Conservation (phyloP, 2,113 vertebrate genomes). For the Dissostichus mawsoni region DNA sequence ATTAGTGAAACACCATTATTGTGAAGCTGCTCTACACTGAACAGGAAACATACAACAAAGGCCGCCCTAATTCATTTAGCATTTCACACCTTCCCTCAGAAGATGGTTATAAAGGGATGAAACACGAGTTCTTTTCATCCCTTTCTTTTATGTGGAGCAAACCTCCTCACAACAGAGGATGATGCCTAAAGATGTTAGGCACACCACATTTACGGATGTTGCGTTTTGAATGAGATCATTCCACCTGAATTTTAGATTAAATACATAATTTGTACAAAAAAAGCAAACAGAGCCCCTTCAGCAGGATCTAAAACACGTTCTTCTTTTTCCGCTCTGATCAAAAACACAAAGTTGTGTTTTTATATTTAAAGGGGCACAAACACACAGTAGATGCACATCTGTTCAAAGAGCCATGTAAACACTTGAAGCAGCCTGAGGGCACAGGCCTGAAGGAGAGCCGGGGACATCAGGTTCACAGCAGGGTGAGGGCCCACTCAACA, state of each 20-base stretch:
- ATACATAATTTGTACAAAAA: background rate
- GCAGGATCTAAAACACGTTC: constrained; percentile 7
- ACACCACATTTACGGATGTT: no score
- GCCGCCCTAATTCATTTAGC: constrained; percentile 64
- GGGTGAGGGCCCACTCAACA: constrained; percentile 45
- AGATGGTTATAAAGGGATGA: constrained; percentile 67
- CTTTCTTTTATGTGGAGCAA: constrained; percentile 34
- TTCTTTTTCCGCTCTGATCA: constrained; percentile 11
- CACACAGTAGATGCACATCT: constrained; percentile 1
- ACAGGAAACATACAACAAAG: constrained; percentile 66
- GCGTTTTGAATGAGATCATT: background rate
- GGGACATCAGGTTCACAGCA: constrained; percentile 59
- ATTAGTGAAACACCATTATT: constrained; percentile 52
- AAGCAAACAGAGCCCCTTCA: background rate
- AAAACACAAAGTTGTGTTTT: constrained; percentile 1
- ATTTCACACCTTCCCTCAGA: constrained; percentile 56
- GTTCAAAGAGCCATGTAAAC: constrained; percentile 39
- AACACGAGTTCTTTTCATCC: constrained; percentile 62
- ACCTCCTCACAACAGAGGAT: constrained; percentile 43
- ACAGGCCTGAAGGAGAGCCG: constrained; percentile 20
- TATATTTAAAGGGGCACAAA: constrained; percentile 20
- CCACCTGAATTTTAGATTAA: constrained; percentile 7
- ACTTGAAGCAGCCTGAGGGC: constrained; percentile 34
- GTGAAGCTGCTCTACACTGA: constrained; percentile 48
- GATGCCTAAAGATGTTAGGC: constrained; percentile 42